These are phyloP conservation scores for Odontophorus gujanensis DNA, from an alignment of 2,113 vertebrate genomes.

Conservation along the genomic window DNA sequence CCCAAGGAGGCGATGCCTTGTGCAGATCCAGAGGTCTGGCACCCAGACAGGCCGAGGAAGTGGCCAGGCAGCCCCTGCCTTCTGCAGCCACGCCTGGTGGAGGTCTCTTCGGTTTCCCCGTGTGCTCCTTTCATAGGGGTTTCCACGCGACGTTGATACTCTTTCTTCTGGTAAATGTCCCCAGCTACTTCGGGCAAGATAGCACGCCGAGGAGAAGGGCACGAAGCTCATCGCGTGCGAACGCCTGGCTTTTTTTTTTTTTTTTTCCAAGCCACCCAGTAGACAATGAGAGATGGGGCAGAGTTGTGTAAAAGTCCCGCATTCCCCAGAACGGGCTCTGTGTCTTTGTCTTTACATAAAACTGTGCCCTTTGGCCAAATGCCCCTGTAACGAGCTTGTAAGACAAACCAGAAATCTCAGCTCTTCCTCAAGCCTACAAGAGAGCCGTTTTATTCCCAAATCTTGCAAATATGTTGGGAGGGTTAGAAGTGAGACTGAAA, in stretches of 20 bases:
- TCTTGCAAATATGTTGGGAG: constrained; percentile 35
- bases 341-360: constrained; percentile 50
- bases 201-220: neutral
- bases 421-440: constrained; percentile 1
- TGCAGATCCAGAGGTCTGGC: neutral
- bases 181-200: neutral
- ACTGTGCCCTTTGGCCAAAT: constrained; percentile 59
- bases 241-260: neutral
- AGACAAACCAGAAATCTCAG: constrained; percentile 60
- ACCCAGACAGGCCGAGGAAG: neutral
- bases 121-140: neutral
- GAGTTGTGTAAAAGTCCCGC: constrained; percentile 8
- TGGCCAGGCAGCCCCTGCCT: neutral
- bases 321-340: constrained; percentile 9
- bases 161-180: neutral
- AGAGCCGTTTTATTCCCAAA: constrained; percentile 42
- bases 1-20: neutral
- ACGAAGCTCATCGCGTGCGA: neutral
- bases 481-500: constrained; percentile 48
- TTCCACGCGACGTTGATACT: neutral
- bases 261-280: neutral
- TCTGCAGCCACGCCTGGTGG: accelerated
- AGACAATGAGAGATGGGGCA: neutral
- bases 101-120: accelerated
- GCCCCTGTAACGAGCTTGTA: constrained; percentile 43